Evolutionary conservation across 2,113 vertebrate species (phyloP).

Genomic region (Chionomys nivalis): DNA sequence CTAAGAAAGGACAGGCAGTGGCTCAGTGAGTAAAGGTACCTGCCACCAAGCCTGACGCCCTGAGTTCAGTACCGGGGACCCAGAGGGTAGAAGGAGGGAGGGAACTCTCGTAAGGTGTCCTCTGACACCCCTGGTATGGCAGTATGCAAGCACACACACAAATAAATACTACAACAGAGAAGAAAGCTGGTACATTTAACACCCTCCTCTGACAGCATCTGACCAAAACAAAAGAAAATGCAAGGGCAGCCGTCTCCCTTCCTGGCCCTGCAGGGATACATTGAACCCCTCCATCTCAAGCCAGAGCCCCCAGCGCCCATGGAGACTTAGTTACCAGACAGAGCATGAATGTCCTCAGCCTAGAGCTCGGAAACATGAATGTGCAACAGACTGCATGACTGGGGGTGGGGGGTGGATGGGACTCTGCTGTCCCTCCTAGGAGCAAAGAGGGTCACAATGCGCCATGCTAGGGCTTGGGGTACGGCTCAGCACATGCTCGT

Average conservation of each 20-base stretch:
- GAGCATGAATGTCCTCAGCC: background rate
- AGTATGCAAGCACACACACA: background rate
- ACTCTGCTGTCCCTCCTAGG: background rate
- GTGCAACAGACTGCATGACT: background rate
- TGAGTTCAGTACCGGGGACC: background rate
- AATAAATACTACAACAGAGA: background rate
- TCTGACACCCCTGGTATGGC: no score
- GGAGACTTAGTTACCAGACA: background rate
- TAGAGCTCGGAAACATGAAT: background rate
- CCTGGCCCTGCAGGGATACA: background rate
- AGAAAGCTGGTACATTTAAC: background rate
- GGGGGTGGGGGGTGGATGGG: rapidly evolving
- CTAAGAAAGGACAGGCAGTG: background rate
- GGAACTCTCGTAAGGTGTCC: background rate
- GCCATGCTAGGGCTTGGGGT: background rate
- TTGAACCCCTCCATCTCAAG: background rate
- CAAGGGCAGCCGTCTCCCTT: background rate
- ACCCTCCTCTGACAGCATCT: background rate
- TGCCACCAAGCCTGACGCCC: background rate
- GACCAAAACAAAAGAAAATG: background rate
- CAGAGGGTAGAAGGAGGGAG: background rate
- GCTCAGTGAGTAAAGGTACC: background rate
- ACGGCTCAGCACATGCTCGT: background rate
- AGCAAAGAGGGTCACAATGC: background rate
- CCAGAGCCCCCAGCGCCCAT: background rate